These are phyloP conservation scores for Eupithecia insigniata DNA, from an alignment of 2,888 invertebrate species.

Conservation along the genomic window DNA sequence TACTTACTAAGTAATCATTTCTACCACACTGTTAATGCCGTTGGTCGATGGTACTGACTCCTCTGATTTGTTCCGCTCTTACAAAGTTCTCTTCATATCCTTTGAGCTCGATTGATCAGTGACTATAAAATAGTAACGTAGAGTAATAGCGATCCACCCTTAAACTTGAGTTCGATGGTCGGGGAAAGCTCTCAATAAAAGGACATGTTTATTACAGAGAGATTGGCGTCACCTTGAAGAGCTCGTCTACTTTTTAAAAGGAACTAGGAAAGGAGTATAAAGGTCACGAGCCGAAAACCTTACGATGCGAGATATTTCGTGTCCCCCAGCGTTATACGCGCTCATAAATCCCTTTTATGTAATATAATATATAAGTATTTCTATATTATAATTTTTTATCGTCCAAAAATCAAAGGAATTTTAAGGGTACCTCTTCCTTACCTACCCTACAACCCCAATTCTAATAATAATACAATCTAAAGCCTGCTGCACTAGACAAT, in stretches of 20 bases:
- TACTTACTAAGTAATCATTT: not conserved
- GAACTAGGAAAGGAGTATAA: not conserved
- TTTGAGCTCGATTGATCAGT: slow-evolving; percentile 15
- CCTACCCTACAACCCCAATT: not conserved
- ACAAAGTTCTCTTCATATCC: slow-evolving; percentile 12
- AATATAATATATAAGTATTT: too few species aligned
- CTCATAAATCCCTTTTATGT: not conserved
- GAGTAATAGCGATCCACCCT: slow-evolving; percentile 24
- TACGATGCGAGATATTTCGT: not conserved
- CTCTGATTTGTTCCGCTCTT: not conserved
- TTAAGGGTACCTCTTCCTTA: slow-evolving; percentile 6
- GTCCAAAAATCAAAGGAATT: too few species aligned
- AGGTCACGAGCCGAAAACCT: not conserved
- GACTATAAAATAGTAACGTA: slow-evolving; percentile 18
- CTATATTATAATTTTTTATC: too few species aligned
- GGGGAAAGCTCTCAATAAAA: slow-evolving; percentile 32
- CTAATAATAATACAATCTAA: too few species aligned
- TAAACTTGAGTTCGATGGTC: slow-evolving; percentile 22
- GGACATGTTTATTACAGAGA: slow-evolving; percentile 35
- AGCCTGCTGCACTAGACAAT: slow-evolving; percentile 36
- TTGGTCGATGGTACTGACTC: not conserved
- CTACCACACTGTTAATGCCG: not conserved
- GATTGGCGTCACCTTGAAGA: slow-evolving; percentile 35
- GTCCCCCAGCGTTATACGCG: not conserved
- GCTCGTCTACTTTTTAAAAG: slow-evolving; percentile 4